phyloP scores from a whole-genome alignment of 2,113 vertebrate genomes.

The Bothrops jararaca region DNA sequence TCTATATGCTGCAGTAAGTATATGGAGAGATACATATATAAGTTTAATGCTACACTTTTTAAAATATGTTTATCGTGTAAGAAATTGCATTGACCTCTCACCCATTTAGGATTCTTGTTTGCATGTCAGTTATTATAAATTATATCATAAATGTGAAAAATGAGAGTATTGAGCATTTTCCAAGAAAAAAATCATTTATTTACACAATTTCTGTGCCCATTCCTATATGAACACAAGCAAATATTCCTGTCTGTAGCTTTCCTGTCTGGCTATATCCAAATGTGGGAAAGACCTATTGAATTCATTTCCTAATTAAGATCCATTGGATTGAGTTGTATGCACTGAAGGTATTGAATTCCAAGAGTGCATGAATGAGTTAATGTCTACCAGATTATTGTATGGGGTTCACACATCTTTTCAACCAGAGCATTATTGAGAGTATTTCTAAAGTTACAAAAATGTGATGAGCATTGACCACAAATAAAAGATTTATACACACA shows the following conservation, averaged over 20 bases:
- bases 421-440: not conserved
- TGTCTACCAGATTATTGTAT: not conserved
- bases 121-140: not conserved
- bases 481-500: not conserved
- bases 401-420: not conserved
- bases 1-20: not conserved
- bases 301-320: not conserved
- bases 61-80: not conserved
- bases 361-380: not conserved
- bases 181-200: not conserved
- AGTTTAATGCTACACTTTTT: not conserved
- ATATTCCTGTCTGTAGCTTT: not conserved
- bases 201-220: not conserved
- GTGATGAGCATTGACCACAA: not conserved
- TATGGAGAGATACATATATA: not conserved
- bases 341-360: not conserved
- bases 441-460: not conserved
- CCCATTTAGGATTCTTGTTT: not conserved
- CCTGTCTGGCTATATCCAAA: not conserved
- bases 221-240: not conserved
- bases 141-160: not conserved
- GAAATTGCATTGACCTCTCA: not conserved
- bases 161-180: not conserved
- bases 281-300: not conserved
- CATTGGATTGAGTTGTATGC: too few relatives aligned